Evolutionary conservation across 2,113 vertebrate species (phyloP).

Genomic region (Zootoca vivipara): DNA sequence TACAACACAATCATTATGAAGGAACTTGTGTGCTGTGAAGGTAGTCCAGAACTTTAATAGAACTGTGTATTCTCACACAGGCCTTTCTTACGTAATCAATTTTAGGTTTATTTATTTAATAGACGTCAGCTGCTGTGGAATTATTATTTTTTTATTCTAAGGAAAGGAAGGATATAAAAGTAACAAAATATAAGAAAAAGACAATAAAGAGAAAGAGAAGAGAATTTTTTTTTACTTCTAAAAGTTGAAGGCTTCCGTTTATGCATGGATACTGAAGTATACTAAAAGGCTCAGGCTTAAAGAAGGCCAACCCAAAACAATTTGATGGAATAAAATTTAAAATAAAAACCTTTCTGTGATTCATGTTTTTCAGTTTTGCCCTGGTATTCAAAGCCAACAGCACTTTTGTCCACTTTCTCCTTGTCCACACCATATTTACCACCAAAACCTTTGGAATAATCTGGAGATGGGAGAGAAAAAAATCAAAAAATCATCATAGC

Average conservation of each 20-base stretch:
- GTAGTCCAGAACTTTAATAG: neutral
- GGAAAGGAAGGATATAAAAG: neutral
- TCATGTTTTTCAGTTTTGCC: constrained; percentile 94
- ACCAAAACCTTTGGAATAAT: constrained; percentile 82
- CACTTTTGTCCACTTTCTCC: constrained; percentile 86
- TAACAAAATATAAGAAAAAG: neutral
- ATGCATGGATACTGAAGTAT: neutral
- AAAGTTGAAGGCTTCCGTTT: neutral
- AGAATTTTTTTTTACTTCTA: neutral
- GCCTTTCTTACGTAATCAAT: neutral
- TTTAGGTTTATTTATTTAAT: neutral
- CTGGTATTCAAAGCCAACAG: constrained; percentile 94
- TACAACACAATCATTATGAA: neutral
- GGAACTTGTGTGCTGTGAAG: neutral
- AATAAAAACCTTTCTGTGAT: constrained; percentile 90
- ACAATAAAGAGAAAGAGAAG: neutral
- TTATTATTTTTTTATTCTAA: neutral
- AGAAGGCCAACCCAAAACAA: constrained; percentile 11
- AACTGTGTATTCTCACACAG: neutral
- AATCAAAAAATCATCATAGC: constrained; percentile 18
- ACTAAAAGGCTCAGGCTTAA: constrained; percentile 20
- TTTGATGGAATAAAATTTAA: constrained; percentile 54
- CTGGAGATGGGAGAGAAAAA: constrained; percentile 60
- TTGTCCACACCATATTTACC: constrained; percentile 88
- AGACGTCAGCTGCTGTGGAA: neutral